Evolutionary conservation across 1,140 invertebrate species (phyloP), one percentile per base, ranked within the genome.

Genomic region (Vanessa tameamea): DNA sequence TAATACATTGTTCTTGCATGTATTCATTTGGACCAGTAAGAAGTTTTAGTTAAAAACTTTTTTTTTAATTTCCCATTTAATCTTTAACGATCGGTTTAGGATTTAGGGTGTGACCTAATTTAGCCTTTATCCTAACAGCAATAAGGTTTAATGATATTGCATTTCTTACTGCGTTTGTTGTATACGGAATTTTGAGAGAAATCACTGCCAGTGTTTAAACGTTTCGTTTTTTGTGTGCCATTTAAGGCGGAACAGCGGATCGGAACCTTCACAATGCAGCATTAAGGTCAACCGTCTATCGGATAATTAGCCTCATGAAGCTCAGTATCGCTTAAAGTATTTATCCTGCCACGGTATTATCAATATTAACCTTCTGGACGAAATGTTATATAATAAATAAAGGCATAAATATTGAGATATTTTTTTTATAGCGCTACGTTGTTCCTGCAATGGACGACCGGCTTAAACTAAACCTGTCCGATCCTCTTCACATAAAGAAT

Each of bases 401-500:
- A 37, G 23, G 4, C 2, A n/a, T 15, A 26, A 23, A 15, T 26
- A 26, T 61, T 37, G 16, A 14, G 23, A 37, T 59, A 9, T 61
- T 37, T 15, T 31, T 61, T 31, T 61, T 61, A 61, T 61, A 61
- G 57, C 57, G 14, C 3, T 15, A 8, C 8, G 13, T 23, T 8
- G 14, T 43, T 31, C 14, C 1, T 37, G 15, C 57, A 61, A 4
- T 61, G 57, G 57, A 61, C 23, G 23, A 37, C 57, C 5, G 3
- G 14, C 57, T 55, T 64, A 67, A 66, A 63, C 55, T 31, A 66
- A 57, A 68, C 69, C 63, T 61, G 68, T 47, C 68, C 11, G 43
- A 64, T 61, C 61, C 43, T 63, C 64, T 63, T 61, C 57, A 61
- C 74, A 76, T 76, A 76, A 71, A 76, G 51, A 66, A 70, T 76